phyloP scores from a whole-genome alignment of 2,113 vertebrate species.

The Chelonoidis abingdonii region DNA sequence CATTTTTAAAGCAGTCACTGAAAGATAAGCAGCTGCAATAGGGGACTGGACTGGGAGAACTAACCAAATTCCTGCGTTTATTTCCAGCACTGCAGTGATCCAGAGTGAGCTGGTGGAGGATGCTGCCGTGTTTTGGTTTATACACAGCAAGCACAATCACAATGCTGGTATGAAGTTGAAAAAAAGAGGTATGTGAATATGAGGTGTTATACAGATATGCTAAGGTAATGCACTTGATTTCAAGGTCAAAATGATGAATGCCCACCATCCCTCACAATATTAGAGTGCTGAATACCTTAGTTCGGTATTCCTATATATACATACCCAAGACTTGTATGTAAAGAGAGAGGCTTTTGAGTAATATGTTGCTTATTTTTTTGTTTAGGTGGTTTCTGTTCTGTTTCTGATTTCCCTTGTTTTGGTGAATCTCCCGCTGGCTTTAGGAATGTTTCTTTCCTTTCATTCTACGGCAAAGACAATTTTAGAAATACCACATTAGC shows the following conservation, averaged over 20 bases:
- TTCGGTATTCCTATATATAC: slow-evolving; percentile 60
- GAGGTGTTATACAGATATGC: neutral
- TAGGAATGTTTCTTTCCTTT: slow-evolving; percentile 73
- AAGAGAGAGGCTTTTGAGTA: slow-evolving; percentile 66
- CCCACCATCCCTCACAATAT: neutral
- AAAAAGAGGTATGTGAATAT: neutral
- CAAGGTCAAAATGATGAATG: neutral
- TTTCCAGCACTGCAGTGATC: neutral
- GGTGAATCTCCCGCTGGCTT: slow-evolving; percentile 68
- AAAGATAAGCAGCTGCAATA: neutral
- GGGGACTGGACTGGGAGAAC: neutral
- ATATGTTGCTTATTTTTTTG: slow-evolving; percentile 73
- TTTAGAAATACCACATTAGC: slow-evolving; percentile 63
- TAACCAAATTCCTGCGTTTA: neutral
- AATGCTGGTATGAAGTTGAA: fast-evolving
- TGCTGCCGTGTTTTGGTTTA: neutral
- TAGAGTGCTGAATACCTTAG: neutral
- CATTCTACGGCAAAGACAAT: slow-evolving; percentile 78
- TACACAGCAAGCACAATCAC: neutral
- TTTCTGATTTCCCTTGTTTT: slow-evolving; percentile 71
- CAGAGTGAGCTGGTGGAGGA: neutral
- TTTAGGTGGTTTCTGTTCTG: slow-evolving; percentile 75
- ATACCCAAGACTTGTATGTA: slow-evolving; percentile 80
- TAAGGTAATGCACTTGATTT: neutral
- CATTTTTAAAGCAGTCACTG: neutral